phyloP scores from a whole-genome alignment of 2,113 vertebrate species.

The Sceloporus tristichus region DNA sequence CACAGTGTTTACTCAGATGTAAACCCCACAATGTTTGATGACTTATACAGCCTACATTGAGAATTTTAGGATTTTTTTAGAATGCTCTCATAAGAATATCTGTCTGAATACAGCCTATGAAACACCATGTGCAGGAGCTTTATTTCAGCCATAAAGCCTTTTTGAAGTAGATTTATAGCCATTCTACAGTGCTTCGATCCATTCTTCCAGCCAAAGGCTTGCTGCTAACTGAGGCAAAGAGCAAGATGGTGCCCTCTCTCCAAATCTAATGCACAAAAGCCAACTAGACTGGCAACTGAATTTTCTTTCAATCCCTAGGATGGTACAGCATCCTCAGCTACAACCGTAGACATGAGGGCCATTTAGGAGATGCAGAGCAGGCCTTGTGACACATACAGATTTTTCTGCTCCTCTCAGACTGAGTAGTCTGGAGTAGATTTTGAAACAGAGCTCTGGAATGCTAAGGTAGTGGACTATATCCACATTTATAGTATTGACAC shows the following conservation, averaged over 20 bases:
- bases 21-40: background rate
- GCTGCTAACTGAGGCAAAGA: background rate
- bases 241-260: background rate
- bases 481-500: constrained; percentile 4
- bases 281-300: background rate
- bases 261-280: background rate
- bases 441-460: background rate
- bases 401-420: background rate
- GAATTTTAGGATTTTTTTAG: too few species aligned
- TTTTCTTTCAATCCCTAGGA: background rate
- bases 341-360: background rate
- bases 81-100: too few species aligned
- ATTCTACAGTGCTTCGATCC: background rate
- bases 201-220: background rate
- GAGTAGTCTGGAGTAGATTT: background rate
- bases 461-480: background rate
- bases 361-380: background rate
- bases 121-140: background rate
- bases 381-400: too few species aligned
- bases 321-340: background rate
- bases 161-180: background rate
- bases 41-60: too few species aligned
- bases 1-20: background rate
- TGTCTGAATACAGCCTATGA: background rate
- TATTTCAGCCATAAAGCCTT: background rate